Evolutionary conservation across 2,797 vertebrate genomes (phyloP).

Genomic region (Hemitrygon akajei): DNA sequence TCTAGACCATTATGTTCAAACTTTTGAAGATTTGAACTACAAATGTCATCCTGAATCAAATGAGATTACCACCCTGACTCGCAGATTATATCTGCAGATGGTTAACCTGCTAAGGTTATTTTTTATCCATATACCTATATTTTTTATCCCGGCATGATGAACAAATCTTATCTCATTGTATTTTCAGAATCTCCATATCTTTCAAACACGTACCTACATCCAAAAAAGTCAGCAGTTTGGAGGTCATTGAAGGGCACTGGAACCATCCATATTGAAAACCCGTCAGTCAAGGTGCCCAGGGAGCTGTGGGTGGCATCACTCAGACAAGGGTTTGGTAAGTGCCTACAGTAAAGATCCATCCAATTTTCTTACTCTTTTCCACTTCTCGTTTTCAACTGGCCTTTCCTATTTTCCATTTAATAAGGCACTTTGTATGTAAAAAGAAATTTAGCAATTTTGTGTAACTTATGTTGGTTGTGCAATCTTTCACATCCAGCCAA

Average conservation of each 20-base stretch:
- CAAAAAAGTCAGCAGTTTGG: conserved; percentile 64
- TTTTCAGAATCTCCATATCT: conserved; percentile 77
- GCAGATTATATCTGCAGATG: not conserved
- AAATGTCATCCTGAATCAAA: not conserved
- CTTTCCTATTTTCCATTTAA: too few relatives aligned
- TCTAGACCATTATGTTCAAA: not conserved
- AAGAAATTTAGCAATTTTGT: too few relatives aligned
- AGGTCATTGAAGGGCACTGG: conserved; percentile 53
- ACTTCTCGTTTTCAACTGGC: not conserved
- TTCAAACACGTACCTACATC: conserved; percentile 62
- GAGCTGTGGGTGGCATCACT: conserved; percentile 64
- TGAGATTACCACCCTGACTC: not conserved
- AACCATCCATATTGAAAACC: conserved; percentile 45
- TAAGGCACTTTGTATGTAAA: too few relatives aligned
- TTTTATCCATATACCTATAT: not conserved
- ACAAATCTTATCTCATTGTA: conserved; percentile 10
- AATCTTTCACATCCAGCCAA: too few relatives aligned
- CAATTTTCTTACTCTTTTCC: not conserved
- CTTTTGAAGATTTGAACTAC: not conserved
- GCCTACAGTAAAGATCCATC: not conserved
- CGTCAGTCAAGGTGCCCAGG: conserved; percentile 49
- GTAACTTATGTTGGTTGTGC: too few relatives aligned
- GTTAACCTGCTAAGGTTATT: not conserved
- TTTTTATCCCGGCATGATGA: not conserved
- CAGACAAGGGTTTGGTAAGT: conserved; percentile 64